Percentiles rank a stretch among this genome's conserved stretches.
Conservation (phyloP, 2,113 vertebrate genomes). For the Festucalex cinctus region DNA sequence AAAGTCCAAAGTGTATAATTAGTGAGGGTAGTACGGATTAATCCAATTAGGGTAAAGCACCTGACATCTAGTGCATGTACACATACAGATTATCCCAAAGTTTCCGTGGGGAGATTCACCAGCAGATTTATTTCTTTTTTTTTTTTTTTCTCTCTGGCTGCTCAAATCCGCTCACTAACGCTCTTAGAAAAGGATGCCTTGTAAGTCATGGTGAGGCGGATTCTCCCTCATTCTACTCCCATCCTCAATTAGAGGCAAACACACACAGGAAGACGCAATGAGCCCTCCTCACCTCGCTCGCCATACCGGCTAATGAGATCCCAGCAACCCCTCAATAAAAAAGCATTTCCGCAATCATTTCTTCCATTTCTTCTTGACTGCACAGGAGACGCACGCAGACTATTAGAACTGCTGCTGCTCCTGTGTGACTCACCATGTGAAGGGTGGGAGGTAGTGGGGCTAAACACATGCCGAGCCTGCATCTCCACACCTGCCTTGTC, state of each 20-base stretch:
- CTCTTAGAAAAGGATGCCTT: slow-evolving; percentile 42
- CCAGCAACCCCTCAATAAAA: slow-evolving; percentile 47
- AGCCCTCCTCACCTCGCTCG: slow-evolving; percentile 34
- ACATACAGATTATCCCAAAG: slow-evolving; percentile 20
- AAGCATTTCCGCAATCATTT: slow-evolving; percentile 33
- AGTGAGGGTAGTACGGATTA: slow-evolving; percentile 36
- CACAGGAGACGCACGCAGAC: slow-evolving; percentile 21
- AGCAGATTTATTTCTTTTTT: slow-evolving; percentile 22
- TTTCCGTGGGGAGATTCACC: slow-evolving; percentile 11
- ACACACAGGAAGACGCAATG: slow-evolving; percentile 30
- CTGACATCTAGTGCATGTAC: slow-evolving; percentile 28
- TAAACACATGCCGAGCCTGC: no score
- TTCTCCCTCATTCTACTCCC: slow-evolving; percentile 36
- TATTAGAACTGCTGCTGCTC: slow-evolving; percentile 36
- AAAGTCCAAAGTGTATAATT: slow-evolving; percentile 19
- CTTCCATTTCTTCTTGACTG: slow-evolving; percentile 44
- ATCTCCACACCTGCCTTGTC: no score
- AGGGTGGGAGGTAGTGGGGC: neutral
- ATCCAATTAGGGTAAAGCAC: slow-evolving; percentile 37
- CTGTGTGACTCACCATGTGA: slow-evolving; percentile 29
- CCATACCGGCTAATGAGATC: slow-evolving; percentile 50
- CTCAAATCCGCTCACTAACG: slow-evolving; percentile 31
- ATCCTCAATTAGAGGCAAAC: slow-evolving; percentile 48
- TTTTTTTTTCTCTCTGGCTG: slow-evolving; percentile 14
- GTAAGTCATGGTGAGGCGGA: slow-evolving; percentile 49